Conservation (phyloP, 2,888 invertebrate genomes). For the Drosophila seclusa region DNA sequence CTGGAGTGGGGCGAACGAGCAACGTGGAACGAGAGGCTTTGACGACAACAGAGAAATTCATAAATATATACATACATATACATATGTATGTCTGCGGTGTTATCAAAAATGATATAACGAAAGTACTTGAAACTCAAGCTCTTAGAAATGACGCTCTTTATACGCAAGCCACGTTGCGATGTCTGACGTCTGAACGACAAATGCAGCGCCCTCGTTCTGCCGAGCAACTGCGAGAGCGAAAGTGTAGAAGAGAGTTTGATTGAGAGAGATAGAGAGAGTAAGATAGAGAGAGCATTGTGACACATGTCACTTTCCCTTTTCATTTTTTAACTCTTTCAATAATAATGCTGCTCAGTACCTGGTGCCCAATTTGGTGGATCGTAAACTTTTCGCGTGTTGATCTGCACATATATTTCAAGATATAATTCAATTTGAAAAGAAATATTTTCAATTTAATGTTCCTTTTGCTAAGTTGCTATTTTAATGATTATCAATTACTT, state of each 20-base stretch:
- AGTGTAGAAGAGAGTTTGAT: slow-evolving; percentile 10
- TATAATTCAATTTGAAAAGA: background rate
- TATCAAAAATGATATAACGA: slow-evolving; percentile 37
- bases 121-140: slow-evolving; percentile 2
- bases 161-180: slow-evolving; percentile 22
- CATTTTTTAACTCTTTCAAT: slow-evolving; percentile 16
- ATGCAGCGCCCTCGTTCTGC: slow-evolving; percentile 15
- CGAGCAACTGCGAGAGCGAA: background rate
- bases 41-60: slow-evolving; percentile 18
- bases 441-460: background rate
- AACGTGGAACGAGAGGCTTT: background rate
- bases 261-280: background rate
- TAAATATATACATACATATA: slow-evolving; percentile 11
- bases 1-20: background rate
- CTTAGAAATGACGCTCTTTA: slow-evolving; percentile 23
- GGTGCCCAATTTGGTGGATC: slow-evolving; percentile 21
- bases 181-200: background rate
- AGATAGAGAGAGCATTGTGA: background rate
- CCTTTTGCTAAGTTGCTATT: slow-evolving; percentile 19
- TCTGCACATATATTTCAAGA: background rate
- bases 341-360: slow-evolving; percentile 18
- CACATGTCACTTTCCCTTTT: slow-evolving; percentile 48
- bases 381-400: background rate
- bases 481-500: slow-evolving; percentile 12
- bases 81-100: background rate